phyloP scores from a whole-genome alignment of 2,113 vertebrate species.

The Andinoacara biseriatus region DNA sequence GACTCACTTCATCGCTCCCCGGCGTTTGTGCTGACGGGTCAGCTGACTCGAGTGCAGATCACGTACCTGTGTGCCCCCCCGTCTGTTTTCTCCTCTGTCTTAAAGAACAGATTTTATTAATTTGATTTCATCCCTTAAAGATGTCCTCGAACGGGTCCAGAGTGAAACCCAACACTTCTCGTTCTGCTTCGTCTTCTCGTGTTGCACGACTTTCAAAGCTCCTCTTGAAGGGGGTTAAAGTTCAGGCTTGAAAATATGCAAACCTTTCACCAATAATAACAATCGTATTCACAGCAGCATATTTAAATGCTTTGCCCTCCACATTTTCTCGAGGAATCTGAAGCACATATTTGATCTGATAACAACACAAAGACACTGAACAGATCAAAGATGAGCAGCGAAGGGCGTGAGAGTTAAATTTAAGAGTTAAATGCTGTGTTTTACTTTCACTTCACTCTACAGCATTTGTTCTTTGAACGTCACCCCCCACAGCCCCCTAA shows the following conservation, averaged over 20 bases:
- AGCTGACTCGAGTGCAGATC: background rate
- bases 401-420: background rate
- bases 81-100: no score
- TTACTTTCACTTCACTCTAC: no score
- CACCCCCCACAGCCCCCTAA: background rate
- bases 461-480: no score
- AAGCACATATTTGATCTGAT: background rate
- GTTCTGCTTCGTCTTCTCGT: background rate
- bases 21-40: background rate
- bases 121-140: no score
- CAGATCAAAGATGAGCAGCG: no score
- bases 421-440: no score
- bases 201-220: background rate
- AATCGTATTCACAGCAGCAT: background rate
- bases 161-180: background rate
- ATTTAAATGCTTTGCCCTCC: background rate
- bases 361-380: background rate
- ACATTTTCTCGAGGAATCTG: background rate
- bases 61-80: background rate
- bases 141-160: no score
- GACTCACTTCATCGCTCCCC: constrained; percentile 1
- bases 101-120: no score
- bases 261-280: background rate
- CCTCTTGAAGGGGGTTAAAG: background rate
- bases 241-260: background rate